phyloP scores from a whole-genome alignment of 1,140 invertebrate genomes.

The Glomeris maerens region DNA sequence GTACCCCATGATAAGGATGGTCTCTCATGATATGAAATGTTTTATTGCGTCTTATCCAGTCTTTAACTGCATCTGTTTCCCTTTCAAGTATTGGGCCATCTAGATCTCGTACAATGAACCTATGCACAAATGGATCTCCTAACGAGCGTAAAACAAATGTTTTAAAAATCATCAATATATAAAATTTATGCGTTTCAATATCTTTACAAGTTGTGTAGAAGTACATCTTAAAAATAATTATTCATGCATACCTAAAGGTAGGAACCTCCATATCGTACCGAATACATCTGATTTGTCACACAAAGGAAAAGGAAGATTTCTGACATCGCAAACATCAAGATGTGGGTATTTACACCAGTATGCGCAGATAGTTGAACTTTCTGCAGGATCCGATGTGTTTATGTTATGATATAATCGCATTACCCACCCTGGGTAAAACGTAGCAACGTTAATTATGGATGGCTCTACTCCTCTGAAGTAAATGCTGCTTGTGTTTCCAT shows the following conservation, averaged over 20 bases:
- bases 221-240: not conserved
- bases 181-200: not conserved
- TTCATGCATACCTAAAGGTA: not conserved
- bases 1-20: conserved; percentile 16
- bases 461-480: not conserved
- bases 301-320: not conserved
- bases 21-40: conserved; percentile 24
- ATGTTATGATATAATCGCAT: conserved; percentile 18
- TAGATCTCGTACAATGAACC: conserved; percentile 17
- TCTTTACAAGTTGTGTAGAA: no score
- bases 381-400: not conserved
- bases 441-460: not conserved
- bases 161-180: not conserved
- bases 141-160: no score
- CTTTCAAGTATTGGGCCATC: conserved; percentile 14
- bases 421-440: conserved; percentile 17
- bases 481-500: not conserved
- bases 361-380: not conserved
- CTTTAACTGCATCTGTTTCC: conserved; percentile 20
- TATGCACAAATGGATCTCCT: conserved; percentile 15
- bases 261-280: conserved; percentile 2
- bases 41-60: conserved; percentile 19
- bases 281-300: not conserved
- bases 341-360: not conserved
- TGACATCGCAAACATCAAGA: not conserved